Percentiles rank a stretch among this genome's conserved stretches.
Conservation (phyloP, 1,140 invertebrate genomes). For the Lepidurus apus region DNA sequence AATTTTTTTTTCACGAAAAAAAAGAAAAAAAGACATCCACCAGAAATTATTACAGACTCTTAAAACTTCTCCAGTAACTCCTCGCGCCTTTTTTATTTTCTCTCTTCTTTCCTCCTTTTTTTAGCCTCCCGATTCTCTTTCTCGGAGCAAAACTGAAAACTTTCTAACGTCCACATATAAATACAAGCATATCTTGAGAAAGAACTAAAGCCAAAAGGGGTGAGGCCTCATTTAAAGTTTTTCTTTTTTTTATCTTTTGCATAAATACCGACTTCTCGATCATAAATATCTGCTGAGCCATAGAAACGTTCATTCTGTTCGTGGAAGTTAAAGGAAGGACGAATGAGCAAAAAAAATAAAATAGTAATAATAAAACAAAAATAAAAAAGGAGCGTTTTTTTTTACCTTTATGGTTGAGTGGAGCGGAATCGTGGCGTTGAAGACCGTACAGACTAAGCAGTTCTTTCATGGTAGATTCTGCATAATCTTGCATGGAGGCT, state of each 20-base stretch:
- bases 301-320: conserved; percentile 27
- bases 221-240: conserved; percentile 24
- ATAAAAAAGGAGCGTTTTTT: conserved; percentile 31
- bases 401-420: neutral
- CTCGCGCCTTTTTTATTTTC: conserved; percentile 5
- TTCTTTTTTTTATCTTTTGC: conserved; percentile 22
- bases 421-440: conserved; percentile 39
- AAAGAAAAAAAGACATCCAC: conserved; percentile 14
- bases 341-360: conserved; percentile 31
- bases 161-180: conserved; percentile 14
- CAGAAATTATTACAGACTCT: conserved; percentile 16
- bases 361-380: conserved; percentile 31
- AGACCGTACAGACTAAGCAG: conserved; percentile 64
- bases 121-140: neutral
- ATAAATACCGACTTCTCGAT: conserved; percentile 28
- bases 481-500: conserved; percentile 59
- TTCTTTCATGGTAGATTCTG: conserved; percentile 68
- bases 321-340: conserved; percentile 24
- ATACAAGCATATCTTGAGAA: neutral
- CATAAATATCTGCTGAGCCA: conserved; percentile 22
- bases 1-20: neutral
- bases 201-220: conserved; percentile 18
- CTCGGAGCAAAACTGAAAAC: neutral
- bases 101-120: neutral
- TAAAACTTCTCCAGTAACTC: neutral